These are phyloP conservation scores for Sinhomidia bicolor DNA, from an alignment of 2,888 invertebrate genomes.

Conservation along the genomic window DNA sequence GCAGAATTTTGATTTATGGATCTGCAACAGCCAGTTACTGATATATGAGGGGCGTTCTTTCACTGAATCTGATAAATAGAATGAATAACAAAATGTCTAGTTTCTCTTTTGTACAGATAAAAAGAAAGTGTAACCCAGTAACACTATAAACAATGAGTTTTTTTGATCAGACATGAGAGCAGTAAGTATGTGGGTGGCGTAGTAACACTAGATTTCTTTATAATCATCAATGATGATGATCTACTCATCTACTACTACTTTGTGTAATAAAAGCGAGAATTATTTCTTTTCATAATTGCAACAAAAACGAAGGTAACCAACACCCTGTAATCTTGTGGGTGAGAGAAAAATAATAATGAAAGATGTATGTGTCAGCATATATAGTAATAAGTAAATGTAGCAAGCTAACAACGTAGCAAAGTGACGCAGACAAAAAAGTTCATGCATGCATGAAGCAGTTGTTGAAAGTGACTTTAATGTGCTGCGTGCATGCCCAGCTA, in stretches of 20 bases:
- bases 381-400: no score
- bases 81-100: no score
- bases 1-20: neutral
- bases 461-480: no score
- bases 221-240: neutral
- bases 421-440: no score
- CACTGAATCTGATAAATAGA: no score
- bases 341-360: no score
- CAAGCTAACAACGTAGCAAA: no score
- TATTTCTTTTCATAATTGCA: neutral
- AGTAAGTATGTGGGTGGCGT: neutral
- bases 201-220: neutral
- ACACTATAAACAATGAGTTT: conserved; percentile 28
- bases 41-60: no score
- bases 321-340: neutral
- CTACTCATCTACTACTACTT: no score
- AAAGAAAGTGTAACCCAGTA: neutral
- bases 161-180: neutral
- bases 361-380: no score
- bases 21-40: neutral
- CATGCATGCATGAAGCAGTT: no score
- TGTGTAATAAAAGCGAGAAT: neutral
- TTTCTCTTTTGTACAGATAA: neutral
- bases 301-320: neutral
- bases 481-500: no score